A percentile compares a stretch with the other conserved stretches of the same genome.
Evolutionary conservation across 2,888 invertebrate species (phyloP).

Genomic region (Spialia ferax): DNA sequence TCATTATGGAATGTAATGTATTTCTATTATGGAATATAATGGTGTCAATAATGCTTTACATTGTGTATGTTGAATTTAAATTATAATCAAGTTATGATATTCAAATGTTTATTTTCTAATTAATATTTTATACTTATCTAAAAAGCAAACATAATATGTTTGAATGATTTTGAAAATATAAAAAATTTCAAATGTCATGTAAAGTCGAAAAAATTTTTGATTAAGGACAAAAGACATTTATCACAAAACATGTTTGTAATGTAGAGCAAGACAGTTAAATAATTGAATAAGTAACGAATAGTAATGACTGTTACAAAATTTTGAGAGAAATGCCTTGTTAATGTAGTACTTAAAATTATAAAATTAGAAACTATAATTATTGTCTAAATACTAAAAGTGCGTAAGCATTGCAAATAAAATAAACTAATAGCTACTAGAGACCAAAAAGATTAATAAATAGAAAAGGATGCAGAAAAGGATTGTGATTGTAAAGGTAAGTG

Average conservation of each 20-base stretch:
- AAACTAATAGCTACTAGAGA: constrained; percentile 40
- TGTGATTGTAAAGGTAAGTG: constrained; percentile 14
- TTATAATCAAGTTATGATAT: constrained; percentile 4
- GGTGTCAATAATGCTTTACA: constrained; percentile 19
- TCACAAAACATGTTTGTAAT: constrained; percentile 28
- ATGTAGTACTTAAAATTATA: constrained; percentile 27
- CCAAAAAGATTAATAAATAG: constrained; percentile 48
- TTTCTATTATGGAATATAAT: too few relatives aligned
- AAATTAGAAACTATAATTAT: constrained; percentile 39
- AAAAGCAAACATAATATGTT: background rate
- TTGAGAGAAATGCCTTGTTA: constrained; percentile 28
- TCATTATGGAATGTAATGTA: background rate
- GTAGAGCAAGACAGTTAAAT: background rate
- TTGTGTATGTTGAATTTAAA: constrained; percentile 2
- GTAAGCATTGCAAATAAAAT: constrained; percentile 75
- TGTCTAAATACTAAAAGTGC: constrained; percentile 59
- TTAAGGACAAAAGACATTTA: constrained; percentile 7
- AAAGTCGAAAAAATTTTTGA: background rate
- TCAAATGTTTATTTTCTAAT: background rate
- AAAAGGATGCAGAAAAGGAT: constrained; percentile 45
- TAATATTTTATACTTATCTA: background rate
- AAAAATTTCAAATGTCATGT: too few relatives aligned
- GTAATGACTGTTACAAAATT: background rate
- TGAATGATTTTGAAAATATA: background rate
- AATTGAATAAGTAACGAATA: background rate